A percentile compares a stretch with the other conserved stretches of the same genome.
Conservation (phyloP, 2,888 invertebrate genomes). For the Leptinotarsa rubiginosa region DNA sequence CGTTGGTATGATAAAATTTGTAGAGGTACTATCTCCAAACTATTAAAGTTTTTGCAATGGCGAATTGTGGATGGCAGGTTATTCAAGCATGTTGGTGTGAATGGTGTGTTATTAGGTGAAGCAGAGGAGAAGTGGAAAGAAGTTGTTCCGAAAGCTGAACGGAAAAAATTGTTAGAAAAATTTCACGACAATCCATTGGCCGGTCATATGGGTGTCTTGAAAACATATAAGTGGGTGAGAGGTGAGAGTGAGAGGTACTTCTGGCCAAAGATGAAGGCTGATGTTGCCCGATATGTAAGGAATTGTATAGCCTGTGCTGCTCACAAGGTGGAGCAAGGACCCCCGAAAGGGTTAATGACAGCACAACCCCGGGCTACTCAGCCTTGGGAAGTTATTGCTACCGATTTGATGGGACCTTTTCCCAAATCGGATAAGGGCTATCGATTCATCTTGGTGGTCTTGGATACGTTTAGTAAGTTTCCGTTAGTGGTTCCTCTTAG, state of each 20-base stretch:
- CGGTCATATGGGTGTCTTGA: slow-evolving; percentile 40
- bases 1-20: slow-evolving; percentile 44
- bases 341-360: slow-evolving; percentile 43
- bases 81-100: slow-evolving; percentile 40
- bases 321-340: slow-evolving; percentile 42
- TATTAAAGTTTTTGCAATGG: slow-evolving; percentile 41
- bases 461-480: slow-evolving; percentile 38
- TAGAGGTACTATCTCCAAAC: slow-evolving; percentile 19
- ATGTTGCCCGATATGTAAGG: slow-evolving; percentile 44
- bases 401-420: slow-evolving; percentile 46
- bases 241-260: slow-evolving; percentile 41
- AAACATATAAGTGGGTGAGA: slow-evolving; percentile 42
- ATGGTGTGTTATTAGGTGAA: slow-evolving; percentile 26
- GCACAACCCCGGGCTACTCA: not conserved
- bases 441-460: slow-evolving; percentile 19
- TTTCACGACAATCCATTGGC: slow-evolving; percentile 36
- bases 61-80: slow-evolving; percentile 37
- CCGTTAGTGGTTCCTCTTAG: slow-evolving; percentile 34
- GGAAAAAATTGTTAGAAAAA: slow-evolving; percentile 21
- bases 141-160: slow-evolving; percentile 42
- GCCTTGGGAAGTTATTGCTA: slow-evolving; percentile 39
- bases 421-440: slow-evolving; percentile 29
- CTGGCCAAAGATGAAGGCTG: slow-evolving; percentile 42
- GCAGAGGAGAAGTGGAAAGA: slow-evolving; percentile 41
- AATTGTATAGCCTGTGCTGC: slow-evolving; percentile 42